These are phyloP conservation scores for Listronotus oregonensis DNA, from an alignment of 1,140 invertebrate genomes.

Conservation along the genomic window DNA sequence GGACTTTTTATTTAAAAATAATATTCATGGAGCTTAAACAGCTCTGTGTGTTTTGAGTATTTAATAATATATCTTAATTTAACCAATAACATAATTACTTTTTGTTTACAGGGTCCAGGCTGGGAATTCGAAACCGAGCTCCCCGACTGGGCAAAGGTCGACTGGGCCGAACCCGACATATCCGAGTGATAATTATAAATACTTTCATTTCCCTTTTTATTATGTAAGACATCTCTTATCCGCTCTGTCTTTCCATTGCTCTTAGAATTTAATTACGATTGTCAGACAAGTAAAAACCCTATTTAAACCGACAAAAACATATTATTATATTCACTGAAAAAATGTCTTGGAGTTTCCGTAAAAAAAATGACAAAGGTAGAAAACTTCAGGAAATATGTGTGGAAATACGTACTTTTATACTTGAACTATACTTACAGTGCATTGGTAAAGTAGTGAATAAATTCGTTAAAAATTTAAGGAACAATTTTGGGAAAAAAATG, in stretches of 20 bases:
- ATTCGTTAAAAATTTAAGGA: too few relatives aligned
- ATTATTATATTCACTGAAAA: too few relatives aligned
- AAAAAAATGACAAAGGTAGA: neutral
- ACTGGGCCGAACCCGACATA: conserved; percentile 72
- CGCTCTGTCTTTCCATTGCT: conserved; percentile 50
- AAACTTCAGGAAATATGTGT: neutral
- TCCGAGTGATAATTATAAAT: conserved; percentile 48
- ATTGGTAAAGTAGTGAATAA: too few relatives aligned
- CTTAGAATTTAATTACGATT: conserved; percentile 35
- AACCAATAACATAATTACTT: too few relatives aligned
- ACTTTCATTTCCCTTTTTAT: conserved; percentile 24
- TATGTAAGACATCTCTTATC: conserved; percentile 49
- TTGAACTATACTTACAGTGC: too few relatives aligned
- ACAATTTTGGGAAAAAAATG: too few relatives aligned
- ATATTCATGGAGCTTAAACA: too few relatives aligned
- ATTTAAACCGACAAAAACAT: neutral
- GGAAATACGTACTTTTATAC: neutral
- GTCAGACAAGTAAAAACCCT: conserved; percentile 22
- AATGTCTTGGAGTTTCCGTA: too few relatives aligned
- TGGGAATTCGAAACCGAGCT: conserved; percentile 89
- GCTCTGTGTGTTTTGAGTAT: too few relatives aligned
- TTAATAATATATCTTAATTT: too few relatives aligned
- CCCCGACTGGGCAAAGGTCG: conserved; percentile 83
- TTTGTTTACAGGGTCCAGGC: conserved; percentile 71
- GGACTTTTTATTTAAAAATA: too few relatives aligned